Percentiles rank a stretch among this genome's conserved stretches.
phyloP scores from a whole-genome alignment of 1,140 invertebrate species.

The Gonatopus flavifemur region DNA sequence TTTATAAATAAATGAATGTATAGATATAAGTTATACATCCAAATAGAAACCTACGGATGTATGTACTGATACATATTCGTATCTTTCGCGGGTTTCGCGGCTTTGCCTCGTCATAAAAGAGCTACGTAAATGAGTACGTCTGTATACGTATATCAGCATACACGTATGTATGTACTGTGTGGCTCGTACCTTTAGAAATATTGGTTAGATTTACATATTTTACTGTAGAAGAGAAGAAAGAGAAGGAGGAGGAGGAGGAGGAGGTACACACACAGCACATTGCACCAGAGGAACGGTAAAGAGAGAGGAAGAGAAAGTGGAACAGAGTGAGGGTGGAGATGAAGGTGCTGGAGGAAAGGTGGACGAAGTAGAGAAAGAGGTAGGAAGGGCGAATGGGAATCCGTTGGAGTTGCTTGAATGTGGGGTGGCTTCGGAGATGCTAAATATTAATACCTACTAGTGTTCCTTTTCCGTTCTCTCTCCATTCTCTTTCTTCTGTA shows the following conservation, averaged over 20 bases:
- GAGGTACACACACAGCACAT: no score
- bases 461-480: constrained; percentile 42
- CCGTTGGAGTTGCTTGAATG: constrained; percentile 47
- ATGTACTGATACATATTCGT: no score
- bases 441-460: constrained; percentile 58
- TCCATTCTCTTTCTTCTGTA: constrained; percentile 3
- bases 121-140: constrained; percentile 25
- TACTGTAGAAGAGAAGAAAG: constrained; percentile 47
- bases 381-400: constrained; percentile 16
- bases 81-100: constrained; percentile 42
- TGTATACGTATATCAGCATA: no score
- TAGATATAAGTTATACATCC: no score
- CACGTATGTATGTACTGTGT: no score
- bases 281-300: no score
- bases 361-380: not conserved
- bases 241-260: constrained; percentile 45
- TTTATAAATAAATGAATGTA: no score
- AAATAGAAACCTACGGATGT: no score
- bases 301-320: no score
- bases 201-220: constrained; percentile 58
- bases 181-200: constrained; percentile 53
- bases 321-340: no score
- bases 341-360: constrained; percentile 4
- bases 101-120: constrained; percentile 48
- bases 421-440: constrained; percentile 51